A percentile compares a stretch with the other conserved stretches of the same genome.
Conservation (phyloP, 2,797 vertebrate genomes). For the Pyrocephalus nanus region DNA sequence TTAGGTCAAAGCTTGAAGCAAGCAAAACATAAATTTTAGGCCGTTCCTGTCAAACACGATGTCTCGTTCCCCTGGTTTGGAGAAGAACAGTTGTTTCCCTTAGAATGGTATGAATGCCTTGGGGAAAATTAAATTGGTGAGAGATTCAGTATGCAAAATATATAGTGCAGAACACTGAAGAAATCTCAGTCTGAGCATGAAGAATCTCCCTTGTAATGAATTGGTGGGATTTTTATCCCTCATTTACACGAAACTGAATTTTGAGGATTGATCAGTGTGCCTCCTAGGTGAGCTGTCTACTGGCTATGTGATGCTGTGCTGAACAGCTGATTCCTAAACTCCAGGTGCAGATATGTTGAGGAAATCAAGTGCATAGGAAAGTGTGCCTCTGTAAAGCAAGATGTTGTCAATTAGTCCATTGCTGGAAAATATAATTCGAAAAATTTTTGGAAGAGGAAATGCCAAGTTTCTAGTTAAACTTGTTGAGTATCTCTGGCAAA, state of each 20-base stretch:
- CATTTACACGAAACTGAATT: background rate
- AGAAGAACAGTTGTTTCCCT: constrained; percentile 48
- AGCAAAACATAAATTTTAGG: constrained; percentile 69
- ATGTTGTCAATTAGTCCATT: constrained; percentile 51
- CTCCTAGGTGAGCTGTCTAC: background rate
- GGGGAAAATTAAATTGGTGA: constrained; percentile 12
- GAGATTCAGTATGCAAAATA: constrained; percentile 24
- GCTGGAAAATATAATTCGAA: constrained; percentile 25
- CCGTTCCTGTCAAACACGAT: constrained; percentile 58
- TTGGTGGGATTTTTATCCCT: background rate
- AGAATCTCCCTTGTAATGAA: background rate
- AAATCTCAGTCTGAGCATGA: background rate
- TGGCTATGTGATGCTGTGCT: background rate
- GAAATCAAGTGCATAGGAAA: constrained; percentile 6
- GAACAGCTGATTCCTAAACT: background rate
- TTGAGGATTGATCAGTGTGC: background rate
- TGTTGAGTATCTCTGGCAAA: constrained; percentile 55
- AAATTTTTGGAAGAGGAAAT: constrained; percentile 44
- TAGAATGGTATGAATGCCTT: constrained; percentile 33
- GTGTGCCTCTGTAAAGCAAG: constrained; percentile 21
- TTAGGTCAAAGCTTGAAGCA: constrained; percentile 71
- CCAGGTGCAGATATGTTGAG: background rate
- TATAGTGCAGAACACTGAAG: background rate
- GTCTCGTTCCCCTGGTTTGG: constrained; percentile 68
- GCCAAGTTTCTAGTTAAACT: constrained; percentile 52